These are phyloP conservation scores for Heterodera schachtii DNA, from an alignment of 1,140 invertebrate genomes.

Conservation along the genomic window DNA sequence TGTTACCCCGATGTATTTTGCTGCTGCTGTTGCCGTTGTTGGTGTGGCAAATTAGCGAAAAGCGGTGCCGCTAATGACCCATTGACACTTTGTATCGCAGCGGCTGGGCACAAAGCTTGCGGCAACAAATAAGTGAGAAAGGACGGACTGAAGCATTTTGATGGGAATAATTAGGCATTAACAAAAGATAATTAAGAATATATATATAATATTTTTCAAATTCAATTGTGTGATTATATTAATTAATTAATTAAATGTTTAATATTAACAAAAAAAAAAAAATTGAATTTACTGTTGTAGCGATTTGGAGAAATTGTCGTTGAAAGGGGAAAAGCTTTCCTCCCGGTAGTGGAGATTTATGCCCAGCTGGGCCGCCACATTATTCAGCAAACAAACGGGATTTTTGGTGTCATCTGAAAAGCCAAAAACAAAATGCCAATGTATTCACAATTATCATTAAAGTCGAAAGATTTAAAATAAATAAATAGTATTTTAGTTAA, in stretches of 20 bases:
- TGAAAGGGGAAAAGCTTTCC: background rate
- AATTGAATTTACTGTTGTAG: background rate
- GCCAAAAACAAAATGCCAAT: background rate
- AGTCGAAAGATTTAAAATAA: too few relatives aligned
- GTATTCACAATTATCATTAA: too few relatives aligned
- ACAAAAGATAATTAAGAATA: too few relatives aligned
- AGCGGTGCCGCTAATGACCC: background rate
- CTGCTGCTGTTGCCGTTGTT: background rate
- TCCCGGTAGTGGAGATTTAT: slow-evolving; percentile 37
- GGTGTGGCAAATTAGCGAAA: background rate
- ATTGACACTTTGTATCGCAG: background rate
- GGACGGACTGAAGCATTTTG: background rate
- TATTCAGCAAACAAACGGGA: slow-evolving; percentile 63
- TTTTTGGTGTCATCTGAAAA: slow-evolving; percentile 61
- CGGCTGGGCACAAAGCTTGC: background rate
- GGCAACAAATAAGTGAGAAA: background rate
- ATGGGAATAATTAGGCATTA: too few relatives aligned
- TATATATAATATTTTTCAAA: too few relatives aligned
- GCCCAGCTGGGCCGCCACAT: slow-evolving; percentile 44
- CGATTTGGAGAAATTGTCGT: background rate
- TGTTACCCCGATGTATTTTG: too few relatives aligned
- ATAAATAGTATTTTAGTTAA: too few relatives aligned
- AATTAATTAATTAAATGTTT: too few relatives aligned
- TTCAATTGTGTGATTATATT: too few relatives aligned
- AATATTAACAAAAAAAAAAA: too few relatives aligned